phyloP scores from a whole-genome alignment of 2,113 vertebrate species.

The Laticauda colubrina region DNA sequence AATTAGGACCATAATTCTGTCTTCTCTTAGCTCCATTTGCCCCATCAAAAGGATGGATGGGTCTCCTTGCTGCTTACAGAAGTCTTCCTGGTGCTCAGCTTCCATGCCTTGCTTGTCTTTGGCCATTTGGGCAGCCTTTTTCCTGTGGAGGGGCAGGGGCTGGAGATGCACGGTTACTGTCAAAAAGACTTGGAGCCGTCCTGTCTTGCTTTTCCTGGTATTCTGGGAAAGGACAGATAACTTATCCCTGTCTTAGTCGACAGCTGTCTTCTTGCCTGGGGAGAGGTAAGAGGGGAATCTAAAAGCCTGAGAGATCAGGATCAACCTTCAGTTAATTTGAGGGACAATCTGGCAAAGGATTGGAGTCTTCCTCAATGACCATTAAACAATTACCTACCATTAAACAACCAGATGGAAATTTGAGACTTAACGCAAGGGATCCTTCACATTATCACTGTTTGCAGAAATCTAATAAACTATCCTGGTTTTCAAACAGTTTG shows the following conservation, averaged over 20 bases:
- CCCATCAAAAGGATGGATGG: no score
- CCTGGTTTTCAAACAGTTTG: background rate
- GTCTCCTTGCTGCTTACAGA: no score
- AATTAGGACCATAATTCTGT: no score
- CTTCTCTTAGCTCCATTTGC: no score
- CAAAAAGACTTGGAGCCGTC: no score
- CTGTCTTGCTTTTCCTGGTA: no score
- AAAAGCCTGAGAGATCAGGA: background rate
- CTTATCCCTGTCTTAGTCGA: background rate
- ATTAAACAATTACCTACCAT: background rate
- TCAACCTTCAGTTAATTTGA: background rate
- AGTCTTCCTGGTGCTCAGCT: no score
- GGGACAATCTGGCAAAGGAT: background rate
- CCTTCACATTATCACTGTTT: background rate
- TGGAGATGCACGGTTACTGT: no score
- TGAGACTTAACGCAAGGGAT: background rate
- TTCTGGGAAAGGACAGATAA: no score
- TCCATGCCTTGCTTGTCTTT: no score
- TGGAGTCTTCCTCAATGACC: background rate
- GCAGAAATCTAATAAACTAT: background rate
- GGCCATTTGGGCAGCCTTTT: no score
- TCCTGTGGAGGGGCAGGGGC: no score
- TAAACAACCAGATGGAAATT: background rate
- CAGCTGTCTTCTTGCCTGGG: background rate
- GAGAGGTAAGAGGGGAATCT: background rate